Conservation (phyloP, 2,113 vertebrate genomes). For the Ctenomys sociabilis region DNA sequence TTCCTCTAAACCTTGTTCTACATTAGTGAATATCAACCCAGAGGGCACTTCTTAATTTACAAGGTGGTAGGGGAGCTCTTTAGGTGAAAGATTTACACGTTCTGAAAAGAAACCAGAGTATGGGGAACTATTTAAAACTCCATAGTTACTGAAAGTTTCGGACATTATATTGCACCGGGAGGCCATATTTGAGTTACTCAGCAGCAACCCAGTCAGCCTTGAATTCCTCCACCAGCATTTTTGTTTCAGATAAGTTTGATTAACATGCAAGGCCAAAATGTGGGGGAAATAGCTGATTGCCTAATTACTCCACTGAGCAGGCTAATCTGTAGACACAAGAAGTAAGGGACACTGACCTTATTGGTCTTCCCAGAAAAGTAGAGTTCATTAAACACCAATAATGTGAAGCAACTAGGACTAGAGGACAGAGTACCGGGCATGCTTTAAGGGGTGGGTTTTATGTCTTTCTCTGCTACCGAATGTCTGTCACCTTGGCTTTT, state of each 20-base stretch:
- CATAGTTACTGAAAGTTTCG: neutral
- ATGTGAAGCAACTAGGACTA: neutral
- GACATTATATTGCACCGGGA: neutral
- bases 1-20: slow-evolving; percentile 25
- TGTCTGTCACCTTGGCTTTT: neutral
- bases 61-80: neutral
- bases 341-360: neutral
- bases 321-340: neutral
- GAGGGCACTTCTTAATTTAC: slow-evolving; percentile 13
- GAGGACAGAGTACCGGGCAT: neutral
- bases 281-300: neutral
- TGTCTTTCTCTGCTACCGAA: neutral
- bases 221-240: neutral
- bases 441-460: neutral
- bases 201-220: neutral
- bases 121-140: neutral
- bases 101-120: too few species aligned
- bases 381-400: neutral
- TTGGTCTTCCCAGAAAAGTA: neutral
- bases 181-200: neutral
- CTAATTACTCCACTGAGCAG: neutral
- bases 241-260: neutral
- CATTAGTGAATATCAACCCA: slow-evolving; percentile 15
- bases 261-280: neutral
- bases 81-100: too few species aligned